Conservation (phyloP, 2,113 vertebrate species). For the Mus pahari region DNA sequence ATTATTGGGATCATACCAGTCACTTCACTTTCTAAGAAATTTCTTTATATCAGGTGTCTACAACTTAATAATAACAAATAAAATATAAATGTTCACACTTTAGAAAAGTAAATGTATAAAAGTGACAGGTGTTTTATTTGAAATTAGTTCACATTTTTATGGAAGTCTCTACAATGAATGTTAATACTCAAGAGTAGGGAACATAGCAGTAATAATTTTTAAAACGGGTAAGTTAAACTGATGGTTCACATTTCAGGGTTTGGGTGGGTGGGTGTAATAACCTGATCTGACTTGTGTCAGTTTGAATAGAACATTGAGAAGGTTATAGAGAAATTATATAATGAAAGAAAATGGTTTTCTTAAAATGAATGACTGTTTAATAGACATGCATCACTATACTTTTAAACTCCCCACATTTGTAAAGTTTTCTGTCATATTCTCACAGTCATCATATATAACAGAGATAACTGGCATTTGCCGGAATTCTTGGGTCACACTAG, state of each 20-base stretch:
- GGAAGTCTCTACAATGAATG: neutral
- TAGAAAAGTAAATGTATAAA: conserved; percentile 51
- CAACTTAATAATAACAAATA: neutral
- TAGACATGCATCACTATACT: neutral
- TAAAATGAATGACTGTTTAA: conserved; percentile 39
- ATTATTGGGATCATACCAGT: neutral
- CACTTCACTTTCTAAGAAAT: neutral
- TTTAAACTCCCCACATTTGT: neutral
- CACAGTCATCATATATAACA: neutral
- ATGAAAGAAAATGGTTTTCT: conserved; percentile 23
- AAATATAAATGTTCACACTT: conserved; percentile 8
- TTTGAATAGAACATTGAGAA: conserved; percentile 31
- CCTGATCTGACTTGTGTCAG: conserved; percentile 21
- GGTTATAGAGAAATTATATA: neutral
- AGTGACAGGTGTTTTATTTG: conserved; percentile 25
- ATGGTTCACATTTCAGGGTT: conserved; percentile 41
- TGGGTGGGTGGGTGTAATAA: conserved; percentile 7
- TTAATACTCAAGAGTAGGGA: conserved; percentile 5
- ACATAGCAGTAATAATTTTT: neutral
- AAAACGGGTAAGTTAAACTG: conserved; percentile 5
- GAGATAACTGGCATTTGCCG: neutral
- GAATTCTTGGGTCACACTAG: neutral
- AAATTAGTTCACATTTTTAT: conserved; percentile 52
- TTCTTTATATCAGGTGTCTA: neutral
- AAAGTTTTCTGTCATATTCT: neutral